Conservation (phyloP, 2,797 vertebrate species). For the Coranthus polyacanthus region DNA sequence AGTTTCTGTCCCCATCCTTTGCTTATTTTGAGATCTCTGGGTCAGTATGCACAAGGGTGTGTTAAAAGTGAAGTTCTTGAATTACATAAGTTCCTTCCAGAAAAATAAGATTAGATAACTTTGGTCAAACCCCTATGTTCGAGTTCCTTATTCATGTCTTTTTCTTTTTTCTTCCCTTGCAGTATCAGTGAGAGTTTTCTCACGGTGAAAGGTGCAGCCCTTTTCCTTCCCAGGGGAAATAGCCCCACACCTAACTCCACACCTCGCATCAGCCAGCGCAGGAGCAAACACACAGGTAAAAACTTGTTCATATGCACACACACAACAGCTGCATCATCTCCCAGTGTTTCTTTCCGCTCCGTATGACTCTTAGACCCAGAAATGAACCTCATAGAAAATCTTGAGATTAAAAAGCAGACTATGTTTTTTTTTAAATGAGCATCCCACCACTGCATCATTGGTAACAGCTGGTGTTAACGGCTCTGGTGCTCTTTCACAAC, state of each 20-base stretch:
- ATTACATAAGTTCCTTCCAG: neutral
- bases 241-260: constrained; percentile 88
- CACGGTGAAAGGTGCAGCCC: constrained; percentile 97
- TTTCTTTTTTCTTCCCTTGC: constrained; percentile 35
- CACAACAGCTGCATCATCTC: constrained; percentile 32
- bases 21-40: constrained; percentile 14
- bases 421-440: constrained; percentile 26
- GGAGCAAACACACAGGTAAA: constrained; percentile 96
- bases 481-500: constrained; percentile 37
- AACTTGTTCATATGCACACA: constrained; percentile 2
- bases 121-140: neutral
- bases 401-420: constrained; percentile 15
- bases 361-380: constrained; percentile 8
- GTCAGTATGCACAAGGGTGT: constrained; percentile 15
- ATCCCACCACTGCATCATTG: constrained; percentile 31
- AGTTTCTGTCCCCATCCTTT: constrained; percentile 26
- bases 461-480: constrained; percentile 38
- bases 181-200: constrained; percentile 99
- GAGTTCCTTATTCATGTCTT: constrained; percentile 15
- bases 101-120: constrained; percentile 10
- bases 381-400: constrained; percentile 1
- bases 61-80: constrained; percentile 6
- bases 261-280: constrained; percentile 90
- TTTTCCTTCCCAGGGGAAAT: constrained; percentile 96
- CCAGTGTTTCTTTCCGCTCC: neutral